Percentiles rank a stretch among this genome's conserved stretches.
Evolutionary conservation across 2,888 invertebrate species (phyloP).

Genomic region (Dynastes grantii): DNA sequence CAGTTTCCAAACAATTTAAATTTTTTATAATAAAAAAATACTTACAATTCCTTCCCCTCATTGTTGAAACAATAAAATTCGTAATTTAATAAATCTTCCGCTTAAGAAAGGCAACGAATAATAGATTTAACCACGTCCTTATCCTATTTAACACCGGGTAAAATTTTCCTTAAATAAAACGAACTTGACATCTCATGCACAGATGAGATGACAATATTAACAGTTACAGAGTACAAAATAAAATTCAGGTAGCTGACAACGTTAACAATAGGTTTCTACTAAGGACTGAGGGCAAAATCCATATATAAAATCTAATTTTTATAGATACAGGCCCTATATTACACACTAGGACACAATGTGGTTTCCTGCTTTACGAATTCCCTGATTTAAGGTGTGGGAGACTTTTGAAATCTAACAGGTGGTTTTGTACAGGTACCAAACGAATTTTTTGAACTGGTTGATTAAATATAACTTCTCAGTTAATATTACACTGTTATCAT

Average conservation of each 20-base stretch:
- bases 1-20: no score
- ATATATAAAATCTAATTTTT: neutral
- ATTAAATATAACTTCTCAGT: neutral
- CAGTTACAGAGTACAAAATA: neutral
- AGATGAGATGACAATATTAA: neutral
- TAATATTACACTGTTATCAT: neutral
- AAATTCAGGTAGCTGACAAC: neutral
- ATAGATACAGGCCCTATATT: neutral
- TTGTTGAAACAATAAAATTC: no score
- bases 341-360: constrained; percentile 1
- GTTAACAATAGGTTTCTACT: neutral
- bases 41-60: no score
- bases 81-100: no score
- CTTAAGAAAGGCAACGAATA: neutral
- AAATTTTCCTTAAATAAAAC: neutral
- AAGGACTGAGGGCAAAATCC: neutral
- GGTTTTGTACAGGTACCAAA: constrained; percentile 2
- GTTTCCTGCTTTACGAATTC: constrained; percentile 37
- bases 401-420: constrained; percentile 24
- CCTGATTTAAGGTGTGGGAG: constrained; percentile 24
- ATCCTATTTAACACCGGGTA: neutral
- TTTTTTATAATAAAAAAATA: no score
- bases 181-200: neutral
- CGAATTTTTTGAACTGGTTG: neutral
- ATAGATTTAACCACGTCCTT: neutral